Evolutionary conservation across 2,113 vertebrate species (phyloP).

Genomic region (Sceloporus undulatus): DNA sequence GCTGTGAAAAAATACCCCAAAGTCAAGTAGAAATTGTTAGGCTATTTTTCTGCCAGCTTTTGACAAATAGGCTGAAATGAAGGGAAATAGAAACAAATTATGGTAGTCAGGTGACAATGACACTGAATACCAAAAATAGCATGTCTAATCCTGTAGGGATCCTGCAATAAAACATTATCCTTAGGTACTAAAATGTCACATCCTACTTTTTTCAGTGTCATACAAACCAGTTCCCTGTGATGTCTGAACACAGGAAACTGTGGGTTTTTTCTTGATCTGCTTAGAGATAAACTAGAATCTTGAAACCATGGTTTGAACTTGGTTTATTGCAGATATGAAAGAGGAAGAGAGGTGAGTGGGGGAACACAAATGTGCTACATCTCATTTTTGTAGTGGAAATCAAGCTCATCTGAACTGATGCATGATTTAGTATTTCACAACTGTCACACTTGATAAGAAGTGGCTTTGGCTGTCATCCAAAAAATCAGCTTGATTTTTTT

Average conservation of each 20-base stretch:
- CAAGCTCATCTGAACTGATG: background rate
- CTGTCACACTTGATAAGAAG: slow-evolving; percentile 23
- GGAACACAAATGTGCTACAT: background rate
- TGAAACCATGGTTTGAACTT: background rate
- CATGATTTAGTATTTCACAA: background rate
- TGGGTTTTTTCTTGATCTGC: no score
- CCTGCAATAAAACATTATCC: no score
- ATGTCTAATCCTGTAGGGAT: no score
- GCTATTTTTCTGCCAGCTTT: no score
- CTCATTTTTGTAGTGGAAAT: background rate
- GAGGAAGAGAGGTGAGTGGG: background rate
- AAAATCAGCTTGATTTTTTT: slow-evolving; percentile 30
- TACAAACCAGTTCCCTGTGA: background rate
- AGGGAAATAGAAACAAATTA: no score
- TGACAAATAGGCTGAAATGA: no score
- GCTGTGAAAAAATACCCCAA: background rate
- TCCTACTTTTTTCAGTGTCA: background rate
- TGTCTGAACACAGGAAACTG: background rate
- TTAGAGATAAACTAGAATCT: no score
- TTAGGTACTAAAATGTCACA: no score
- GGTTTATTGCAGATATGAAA: background rate
- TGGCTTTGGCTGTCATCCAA: slow-evolving; percentile 5
- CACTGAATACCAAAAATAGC: no score
- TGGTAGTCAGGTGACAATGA: no score
- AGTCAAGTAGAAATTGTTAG: no score